Evolutionary conservation across 1,140 invertebrate species (phyloP), one percentile per base, ranked within the genome.

Genomic region (Neodiprion pinetum): DNA sequence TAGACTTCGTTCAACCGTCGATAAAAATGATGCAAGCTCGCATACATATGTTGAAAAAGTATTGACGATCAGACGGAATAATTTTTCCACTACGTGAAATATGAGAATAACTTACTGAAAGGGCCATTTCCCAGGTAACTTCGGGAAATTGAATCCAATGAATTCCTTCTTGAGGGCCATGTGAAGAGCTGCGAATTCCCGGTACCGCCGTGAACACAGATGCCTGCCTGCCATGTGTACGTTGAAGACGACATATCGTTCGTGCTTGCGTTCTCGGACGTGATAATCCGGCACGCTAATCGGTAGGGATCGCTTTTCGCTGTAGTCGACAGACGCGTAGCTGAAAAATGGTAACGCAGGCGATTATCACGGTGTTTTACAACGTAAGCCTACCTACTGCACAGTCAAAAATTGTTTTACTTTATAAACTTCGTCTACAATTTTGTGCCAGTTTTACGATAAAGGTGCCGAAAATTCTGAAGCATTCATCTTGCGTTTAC

Each of bases 151-250:
- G 86, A 99, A 99, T 71, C 98, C 98, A 76, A 95, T 90, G 88
- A 99, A 99, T 86, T 99, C 98, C 85, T 97, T 96, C 87, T 98
- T 98, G 68, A 99, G 90, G 76, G 95, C 93, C 79, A 94, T 92
- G 84, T 99, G 96, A 70, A 99, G 87, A 74, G 95, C 94, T 14
- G 96, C 93, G 86, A 99, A 99, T 89, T 99, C 98, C 71, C 97
- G 92, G 86, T 99, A 99, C 61, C 98, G 90, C 69, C 98, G 90
- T 48, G 97, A 99, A 86, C 98, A 99, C 40, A 99, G 89, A 87
- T 99, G 98, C 67, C 98, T 88, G 0, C 98, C 98, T 48, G 98
- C 98, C 98, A 99, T 99, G 86, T 99, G 98, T 75, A 99, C 98
- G 86, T 99, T 99, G 89, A 96, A 99, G 0, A 98, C 97, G 73